A percentile compares a stretch with the other conserved stretches of the same genome.
phyloP scores from a whole-genome alignment of 2,113 vertebrate species.

The Oreocharis arfaki region DNA sequence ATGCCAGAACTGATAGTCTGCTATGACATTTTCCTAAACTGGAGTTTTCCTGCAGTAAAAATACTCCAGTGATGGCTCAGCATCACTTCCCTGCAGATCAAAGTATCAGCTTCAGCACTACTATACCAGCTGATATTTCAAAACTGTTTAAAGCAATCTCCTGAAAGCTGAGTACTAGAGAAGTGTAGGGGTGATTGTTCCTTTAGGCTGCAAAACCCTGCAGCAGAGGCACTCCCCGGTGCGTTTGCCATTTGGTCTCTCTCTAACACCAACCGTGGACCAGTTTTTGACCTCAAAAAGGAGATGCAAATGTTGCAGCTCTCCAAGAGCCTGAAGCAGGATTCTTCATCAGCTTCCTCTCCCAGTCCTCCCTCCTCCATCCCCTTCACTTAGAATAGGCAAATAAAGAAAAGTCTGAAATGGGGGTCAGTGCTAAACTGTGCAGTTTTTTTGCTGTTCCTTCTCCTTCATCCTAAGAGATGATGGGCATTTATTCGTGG shows the following conservation, averaged over 20 bases:
- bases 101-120: not conserved
- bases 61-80: not conserved
- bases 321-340: not conserved
- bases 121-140: not conserved
- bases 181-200: not conserved
- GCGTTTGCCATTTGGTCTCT: not conserved
- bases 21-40: not conserved
- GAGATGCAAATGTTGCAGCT: not conserved
- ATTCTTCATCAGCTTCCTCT: not conserved
- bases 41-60: not conserved
- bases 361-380: not conserved
- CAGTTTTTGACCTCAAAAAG: not conserved
- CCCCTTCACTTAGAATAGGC: not conserved
- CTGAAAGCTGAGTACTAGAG: not conserved
- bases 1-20: conserved; percentile 11
- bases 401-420: not conserved
- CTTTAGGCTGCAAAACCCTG: not conserved
- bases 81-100: not conserved
- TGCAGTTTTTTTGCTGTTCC: not conserved
- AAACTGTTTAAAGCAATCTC: not conserved
- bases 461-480: not conserved
- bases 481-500: not conserved
- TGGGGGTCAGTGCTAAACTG: not conserved
- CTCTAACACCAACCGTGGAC: not conserved
- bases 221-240: not conserved